A percentile compares a stretch with the other conserved stretches of the same genome.
Evolutionary conservation across 2,888 invertebrate species (phyloP).

Genomic region (Cybosia mesomella): DNA sequence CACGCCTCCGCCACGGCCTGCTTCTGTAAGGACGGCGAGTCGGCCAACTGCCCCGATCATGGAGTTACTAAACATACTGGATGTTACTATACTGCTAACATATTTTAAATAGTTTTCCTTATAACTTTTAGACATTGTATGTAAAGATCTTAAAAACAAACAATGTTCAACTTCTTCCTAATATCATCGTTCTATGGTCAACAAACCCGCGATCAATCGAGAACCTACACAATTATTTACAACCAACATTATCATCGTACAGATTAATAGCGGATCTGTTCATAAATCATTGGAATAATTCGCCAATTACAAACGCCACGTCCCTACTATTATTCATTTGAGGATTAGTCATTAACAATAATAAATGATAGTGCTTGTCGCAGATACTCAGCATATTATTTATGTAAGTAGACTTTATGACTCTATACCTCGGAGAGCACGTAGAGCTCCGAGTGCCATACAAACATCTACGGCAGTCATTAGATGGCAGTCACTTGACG

Average conservation of each 20-base stretch:
- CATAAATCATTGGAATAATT: slow-evolving; percentile 83
- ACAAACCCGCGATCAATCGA: slow-evolving; percentile 35
- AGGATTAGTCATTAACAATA: slow-evolving; percentile 83
- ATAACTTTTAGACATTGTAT: neutral
- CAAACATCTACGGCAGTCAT: no score
- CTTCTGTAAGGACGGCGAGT: no score
- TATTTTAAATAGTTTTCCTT: no score
- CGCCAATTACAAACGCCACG: slow-evolving; percentile 75
- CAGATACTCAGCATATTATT: slow-evolving; percentile 25
- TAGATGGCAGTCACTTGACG: no score
- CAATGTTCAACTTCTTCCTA: neutral
- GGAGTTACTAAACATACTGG: no score
- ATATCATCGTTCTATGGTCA: slow-evolving; percentile 1
- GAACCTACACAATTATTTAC: slow-evolving; percentile 60
- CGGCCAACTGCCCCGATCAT: no score
- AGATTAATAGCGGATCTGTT: slow-evolving; percentile 61
- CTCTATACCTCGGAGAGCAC: neutral
- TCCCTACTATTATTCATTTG: slow-evolving; percentile 76
- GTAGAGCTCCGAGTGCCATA: no score
- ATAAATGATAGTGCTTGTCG: slow-evolving; percentile 76
- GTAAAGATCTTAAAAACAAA: neutral
- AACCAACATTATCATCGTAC: slow-evolving; percentile 65
- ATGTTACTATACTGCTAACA: no score
- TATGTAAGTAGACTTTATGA: slow-evolving; percentile 5
- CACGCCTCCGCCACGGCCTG: no score